Conservation (phyloP, 2,797 vertebrate species). For the Crax fasciolata region DNA sequence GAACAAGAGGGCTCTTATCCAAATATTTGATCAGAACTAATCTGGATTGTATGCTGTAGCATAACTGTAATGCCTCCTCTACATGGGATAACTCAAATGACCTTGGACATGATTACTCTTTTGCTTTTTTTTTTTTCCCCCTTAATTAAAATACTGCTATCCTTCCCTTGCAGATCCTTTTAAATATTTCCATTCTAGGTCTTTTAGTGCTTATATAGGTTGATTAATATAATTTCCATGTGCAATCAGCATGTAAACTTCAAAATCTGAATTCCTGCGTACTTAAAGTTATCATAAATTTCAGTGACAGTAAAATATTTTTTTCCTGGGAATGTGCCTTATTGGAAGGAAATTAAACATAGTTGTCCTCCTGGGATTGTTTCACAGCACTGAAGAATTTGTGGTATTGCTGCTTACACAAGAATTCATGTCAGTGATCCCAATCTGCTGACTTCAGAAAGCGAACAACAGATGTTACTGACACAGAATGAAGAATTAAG, state of each 20-base stretch:
- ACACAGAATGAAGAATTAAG: constrained; percentile 42
- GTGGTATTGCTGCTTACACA: constrained; percentile 32
- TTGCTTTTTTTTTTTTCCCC: not conserved
- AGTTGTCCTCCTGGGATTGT: constrained; percentile 31
- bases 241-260: not conserved
- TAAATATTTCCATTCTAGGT: not conserved
- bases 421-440: constrained; percentile 51
- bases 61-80: constrained; percentile 8
- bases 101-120: not conserved
- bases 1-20: constrained; percentile 55
- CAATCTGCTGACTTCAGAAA: constrained; percentile 31
- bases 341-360: constrained; percentile 38
- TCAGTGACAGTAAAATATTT: not conserved
- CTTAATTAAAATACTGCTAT: not conserved
- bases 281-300: constrained; percentile 40
- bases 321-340: not conserved
- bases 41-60: not conserved
- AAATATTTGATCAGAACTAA: constrained; percentile 57
- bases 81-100: not conserved
- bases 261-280: not conserved
- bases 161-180: not conserved
- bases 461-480: not conserved
- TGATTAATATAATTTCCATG: not conserved
- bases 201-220: not conserved
- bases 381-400: constrained; percentile 46